Conservation (phyloP, 2,797 vertebrate species). For the Amazona ochrocephala region DNA sequence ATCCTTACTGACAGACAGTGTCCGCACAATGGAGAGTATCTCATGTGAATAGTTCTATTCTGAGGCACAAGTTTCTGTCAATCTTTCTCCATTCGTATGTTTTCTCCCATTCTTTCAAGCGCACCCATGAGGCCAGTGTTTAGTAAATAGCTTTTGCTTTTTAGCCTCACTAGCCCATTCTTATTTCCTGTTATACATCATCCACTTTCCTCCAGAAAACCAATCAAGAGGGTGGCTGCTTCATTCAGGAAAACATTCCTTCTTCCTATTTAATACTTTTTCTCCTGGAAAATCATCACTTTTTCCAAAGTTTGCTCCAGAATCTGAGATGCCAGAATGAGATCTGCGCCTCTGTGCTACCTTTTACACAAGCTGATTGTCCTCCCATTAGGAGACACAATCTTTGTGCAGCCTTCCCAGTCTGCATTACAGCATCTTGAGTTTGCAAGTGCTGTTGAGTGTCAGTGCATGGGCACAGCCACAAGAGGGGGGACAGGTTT, state of each 20-base stretch:
- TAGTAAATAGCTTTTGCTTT: background rate
- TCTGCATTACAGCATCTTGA: background rate
- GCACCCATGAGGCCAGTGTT: background rate
- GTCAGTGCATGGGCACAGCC: background rate
- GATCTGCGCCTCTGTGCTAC: background rate
- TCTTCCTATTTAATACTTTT: background rate
- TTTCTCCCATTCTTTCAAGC: background rate
- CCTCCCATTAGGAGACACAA: background rate
- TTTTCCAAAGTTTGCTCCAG: background rate
- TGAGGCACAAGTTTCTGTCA: background rate
- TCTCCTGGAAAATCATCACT: background rate
- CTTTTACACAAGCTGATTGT: background rate
- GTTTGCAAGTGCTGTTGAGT: background rate
- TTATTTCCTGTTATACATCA: background rate
- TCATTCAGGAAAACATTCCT: background rate
- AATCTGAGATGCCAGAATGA: background rate
- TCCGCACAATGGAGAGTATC: background rate
- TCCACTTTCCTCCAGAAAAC: background rate
- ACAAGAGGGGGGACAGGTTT: background rate
- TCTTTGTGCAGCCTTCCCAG: background rate
- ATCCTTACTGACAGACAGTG: background rate
- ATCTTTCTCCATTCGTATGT: background rate
- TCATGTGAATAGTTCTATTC: constrained; percentile 38
- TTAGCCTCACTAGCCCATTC: background rate
- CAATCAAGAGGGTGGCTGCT: background rate